Evolutionary conservation across 2,888 invertebrate genomes (phyloP).

Genomic region (Thymelicus lineola): DNA sequence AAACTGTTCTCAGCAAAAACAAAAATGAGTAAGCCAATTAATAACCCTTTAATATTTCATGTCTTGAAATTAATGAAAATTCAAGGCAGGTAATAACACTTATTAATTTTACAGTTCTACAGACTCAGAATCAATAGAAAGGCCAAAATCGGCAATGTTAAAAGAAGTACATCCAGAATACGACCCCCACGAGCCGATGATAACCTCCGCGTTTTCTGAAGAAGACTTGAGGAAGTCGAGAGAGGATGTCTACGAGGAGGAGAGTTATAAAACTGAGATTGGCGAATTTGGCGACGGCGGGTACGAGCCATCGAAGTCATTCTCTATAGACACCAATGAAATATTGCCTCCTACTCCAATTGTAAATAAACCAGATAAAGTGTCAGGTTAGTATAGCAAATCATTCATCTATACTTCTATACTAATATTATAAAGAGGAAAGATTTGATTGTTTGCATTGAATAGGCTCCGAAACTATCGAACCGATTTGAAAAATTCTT

Average conservation of each 20-base stretch:
- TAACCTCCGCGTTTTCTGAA: constrained; percentile 79
- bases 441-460: too few relatives aligned
- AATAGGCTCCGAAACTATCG: too few relatives aligned
- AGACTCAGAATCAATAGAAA: constrained; percentile 77
- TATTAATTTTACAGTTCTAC: constrained; percentile 61
- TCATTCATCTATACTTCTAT: too few relatives aligned
- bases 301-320: constrained; percentile 65
- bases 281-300: constrained; percentile 58
- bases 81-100: not conserved
- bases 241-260: constrained; percentile 75
- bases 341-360: constrained; percentile 57
- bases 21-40: constrained; percentile 71
- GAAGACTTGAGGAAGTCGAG: constrained; percentile 76
- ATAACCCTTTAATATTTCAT: not conserved
- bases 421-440: too few relatives aligned
- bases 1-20: constrained; percentile 61
- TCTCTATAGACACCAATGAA: constrained; percentile 60
- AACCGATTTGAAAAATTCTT: too few relatives aligned
- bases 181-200: constrained; percentile 81
- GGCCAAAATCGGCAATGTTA: constrained; percentile 78
- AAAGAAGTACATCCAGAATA: constrained; percentile 79
- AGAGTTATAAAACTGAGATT: constrained; percentile 66
- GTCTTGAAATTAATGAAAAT: too few relatives aligned
- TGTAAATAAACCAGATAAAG: constrained; percentile 61
- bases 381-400: constrained; percentile 56